Evolutionary conservation across 2,113 vertebrate species (phyloP).

Genomic region (Smithornis capensis): DNA sequence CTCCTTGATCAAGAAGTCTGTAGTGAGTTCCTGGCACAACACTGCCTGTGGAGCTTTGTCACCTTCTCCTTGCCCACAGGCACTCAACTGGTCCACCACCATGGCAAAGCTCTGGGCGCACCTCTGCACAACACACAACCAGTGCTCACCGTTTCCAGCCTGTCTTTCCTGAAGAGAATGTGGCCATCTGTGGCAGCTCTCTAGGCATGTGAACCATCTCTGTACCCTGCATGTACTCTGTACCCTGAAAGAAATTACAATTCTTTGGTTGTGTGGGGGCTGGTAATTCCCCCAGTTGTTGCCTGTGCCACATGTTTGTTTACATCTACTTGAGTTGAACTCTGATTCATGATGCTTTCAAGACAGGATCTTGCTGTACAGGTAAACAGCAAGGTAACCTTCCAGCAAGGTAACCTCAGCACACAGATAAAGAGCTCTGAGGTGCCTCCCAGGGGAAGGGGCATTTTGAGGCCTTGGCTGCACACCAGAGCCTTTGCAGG

Average conservation of each 20-base stretch:
- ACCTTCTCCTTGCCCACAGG: background rate
- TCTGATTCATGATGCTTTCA: background rate
- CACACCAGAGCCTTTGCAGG: background rate
- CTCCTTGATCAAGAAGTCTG: background rate
- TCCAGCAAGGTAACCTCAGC: background rate
- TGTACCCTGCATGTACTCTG: accelerated
- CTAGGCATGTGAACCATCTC: background rate
- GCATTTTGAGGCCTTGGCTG: background rate
- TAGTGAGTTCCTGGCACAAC: background rate
- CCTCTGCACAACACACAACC: background rate
- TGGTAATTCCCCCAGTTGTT: background rate
- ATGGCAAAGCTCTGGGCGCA: background rate
- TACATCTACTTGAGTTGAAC: background rate
- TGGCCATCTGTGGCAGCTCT: background rate
- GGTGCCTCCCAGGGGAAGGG: background rate
- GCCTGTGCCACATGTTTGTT: background rate
- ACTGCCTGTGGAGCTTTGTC: background rate
- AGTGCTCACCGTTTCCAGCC: background rate
- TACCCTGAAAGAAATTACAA: background rate
- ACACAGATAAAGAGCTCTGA: background rate
- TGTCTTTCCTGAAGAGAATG: background rate
- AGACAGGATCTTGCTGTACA: background rate
- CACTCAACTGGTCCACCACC: background rate
- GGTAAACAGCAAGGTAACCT: background rate
- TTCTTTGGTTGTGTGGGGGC: background rate